Conservation (phyloP, 2,113 vertebrate species). For the Tichodroma muraria region DNA sequence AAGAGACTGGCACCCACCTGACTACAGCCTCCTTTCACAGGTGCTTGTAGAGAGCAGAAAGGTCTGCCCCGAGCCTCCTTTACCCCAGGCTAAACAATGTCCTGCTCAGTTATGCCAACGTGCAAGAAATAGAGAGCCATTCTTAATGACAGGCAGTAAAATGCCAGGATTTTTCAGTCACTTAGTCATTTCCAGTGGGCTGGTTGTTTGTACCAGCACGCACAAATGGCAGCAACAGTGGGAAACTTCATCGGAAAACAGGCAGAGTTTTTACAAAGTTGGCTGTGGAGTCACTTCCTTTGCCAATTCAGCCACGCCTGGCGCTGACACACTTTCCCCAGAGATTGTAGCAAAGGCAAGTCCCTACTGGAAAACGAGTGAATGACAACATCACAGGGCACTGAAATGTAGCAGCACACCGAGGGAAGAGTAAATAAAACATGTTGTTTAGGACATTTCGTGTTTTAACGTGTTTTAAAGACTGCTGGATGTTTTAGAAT, state of each 20-base stretch:
- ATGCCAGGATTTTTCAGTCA: background rate
- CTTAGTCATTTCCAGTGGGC: background rate
- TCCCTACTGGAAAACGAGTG: background rate
- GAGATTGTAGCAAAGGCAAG: background rate
- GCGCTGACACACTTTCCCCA: background rate
- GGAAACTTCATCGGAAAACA: background rate
- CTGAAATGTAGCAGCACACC: background rate
- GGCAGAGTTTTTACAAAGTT: background rate
- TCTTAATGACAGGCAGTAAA: background rate
- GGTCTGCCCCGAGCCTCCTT: background rate
- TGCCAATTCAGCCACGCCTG: constrained; percentile 16
- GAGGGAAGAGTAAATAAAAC: background rate
- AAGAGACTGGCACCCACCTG: background rate
- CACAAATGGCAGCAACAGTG: background rate
- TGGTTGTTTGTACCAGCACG: background rate
- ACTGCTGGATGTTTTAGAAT: background rate
- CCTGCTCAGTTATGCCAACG: background rate
- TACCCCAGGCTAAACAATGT: background rate
- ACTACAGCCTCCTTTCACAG: background rate
- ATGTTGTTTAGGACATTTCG: background rate
- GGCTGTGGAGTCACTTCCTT: background rate
- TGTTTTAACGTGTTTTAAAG: background rate
- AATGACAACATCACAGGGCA: background rate
- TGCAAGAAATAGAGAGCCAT: background rate
- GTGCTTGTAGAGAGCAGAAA: background rate